A percentile compares a stretch with the other conserved stretches of the same genome.
Conservation (phyloP, 1,140 invertebrate genomes). For the Polypedilum vanderplanki region DNA sequence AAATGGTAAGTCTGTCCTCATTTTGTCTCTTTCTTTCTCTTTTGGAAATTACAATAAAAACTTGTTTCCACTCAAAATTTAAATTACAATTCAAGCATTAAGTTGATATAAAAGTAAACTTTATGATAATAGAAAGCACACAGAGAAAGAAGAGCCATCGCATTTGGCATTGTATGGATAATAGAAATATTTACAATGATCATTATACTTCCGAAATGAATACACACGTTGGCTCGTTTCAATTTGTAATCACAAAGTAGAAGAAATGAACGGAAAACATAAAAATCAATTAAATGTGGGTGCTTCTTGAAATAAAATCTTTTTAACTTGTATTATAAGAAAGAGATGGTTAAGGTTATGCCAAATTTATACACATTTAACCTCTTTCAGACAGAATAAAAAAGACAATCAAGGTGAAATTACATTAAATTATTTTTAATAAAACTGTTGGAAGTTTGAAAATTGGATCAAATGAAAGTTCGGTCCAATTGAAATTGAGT, state of each 20-base stretch:
- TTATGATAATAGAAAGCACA: neutral
- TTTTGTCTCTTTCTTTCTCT: too few relatives aligned
- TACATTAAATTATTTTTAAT: too few relatives aligned
- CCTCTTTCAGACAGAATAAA: neutral
- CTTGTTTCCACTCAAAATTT: neutral
- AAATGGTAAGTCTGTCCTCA: too few relatives aligned
- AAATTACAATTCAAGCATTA: neutral
- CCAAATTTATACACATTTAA: neutral
- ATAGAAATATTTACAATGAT: neutral
- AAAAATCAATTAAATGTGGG: constrained; percentile 26
- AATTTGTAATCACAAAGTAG: neutral
- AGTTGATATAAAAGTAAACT: neutral
- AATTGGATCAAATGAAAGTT: too few relatives aligned
- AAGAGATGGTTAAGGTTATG: neutral
- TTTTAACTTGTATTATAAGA: neutral
- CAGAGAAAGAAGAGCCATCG: too few relatives aligned
- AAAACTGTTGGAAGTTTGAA: too few relatives aligned
- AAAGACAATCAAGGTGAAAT: too few relatives aligned
- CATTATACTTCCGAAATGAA: neutral
- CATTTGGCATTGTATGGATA: neutral
- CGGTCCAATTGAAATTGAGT: too few relatives aligned
- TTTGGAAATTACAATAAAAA: neutral
- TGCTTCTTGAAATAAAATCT: constrained; percentile 5
- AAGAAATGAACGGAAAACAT: neutral
- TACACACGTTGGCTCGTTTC: constrained; percentile 9